Evolutionary conservation across 2,797 vertebrate genomes (phyloP), one percentile per base, ranked within the genome.

Genomic region (Melanotaenia pygmaea): DNA sequence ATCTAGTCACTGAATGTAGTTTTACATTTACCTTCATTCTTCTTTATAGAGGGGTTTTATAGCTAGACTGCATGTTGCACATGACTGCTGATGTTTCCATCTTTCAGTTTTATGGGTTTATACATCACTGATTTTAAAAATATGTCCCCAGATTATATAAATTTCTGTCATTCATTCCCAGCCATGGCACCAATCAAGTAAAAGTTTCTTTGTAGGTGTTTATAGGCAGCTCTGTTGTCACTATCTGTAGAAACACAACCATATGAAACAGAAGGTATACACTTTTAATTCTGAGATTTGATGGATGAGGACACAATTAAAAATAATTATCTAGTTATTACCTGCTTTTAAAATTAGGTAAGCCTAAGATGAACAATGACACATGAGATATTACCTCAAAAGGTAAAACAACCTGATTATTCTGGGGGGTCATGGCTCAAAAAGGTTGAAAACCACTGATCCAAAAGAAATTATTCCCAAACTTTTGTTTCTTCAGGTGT

Each of bases 41-140:
- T 22, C 5, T 35, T 59, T 59, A 59, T 35, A 35, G 32, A 50
- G 30, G 16, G 16, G 30, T 8, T 43, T 72, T 58, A 59, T 70
- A 13, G 5, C 11, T 13, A 7, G 4, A 3, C 11, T 47, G 34
- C 18, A 40, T 37, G 20, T 26, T 70, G 20, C 16, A 38, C 30
- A 30, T 5, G 4, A 16, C 6, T 0, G 6, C 67, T 67, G 45
- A 53, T 43, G 18, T 58, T 43, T 67, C 6, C 7, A 11, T n/a
- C 13, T 63, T 45, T 75, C 26, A 28, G 1, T 30, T 58, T 60
- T 34, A 35, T 40, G 1, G 30, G 45, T 84, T 86, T 67, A 82
- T 85, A 68, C 76, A 67, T 90, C 35, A 88, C 59, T 60, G 3
- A 83, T 83, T 80, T 63, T 22, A 43, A 40, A 57, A 34, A 28